A percentile compares a stretch with the other conserved stretches of the same genome.
Evolutionary conservation across 1,140 invertebrate species (phyloP).

Genomic region (Drosophila nigrodunni): DNA sequence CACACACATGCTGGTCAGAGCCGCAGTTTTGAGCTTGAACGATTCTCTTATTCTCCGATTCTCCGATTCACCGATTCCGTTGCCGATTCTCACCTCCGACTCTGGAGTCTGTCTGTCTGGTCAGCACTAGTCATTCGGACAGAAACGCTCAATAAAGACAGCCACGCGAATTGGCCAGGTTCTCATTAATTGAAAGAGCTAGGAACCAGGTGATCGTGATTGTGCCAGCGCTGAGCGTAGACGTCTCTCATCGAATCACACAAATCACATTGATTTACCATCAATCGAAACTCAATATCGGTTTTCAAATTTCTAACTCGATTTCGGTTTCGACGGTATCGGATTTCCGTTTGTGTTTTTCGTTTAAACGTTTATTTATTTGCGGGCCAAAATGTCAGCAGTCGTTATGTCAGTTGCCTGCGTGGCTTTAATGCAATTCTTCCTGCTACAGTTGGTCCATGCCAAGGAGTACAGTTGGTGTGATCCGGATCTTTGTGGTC

Average conservation of each 20-base stretch:
- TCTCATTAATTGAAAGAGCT: constrained; percentile 60
- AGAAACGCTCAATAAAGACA: constrained; percentile 80
- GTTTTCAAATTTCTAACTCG: constrained; percentile 9
- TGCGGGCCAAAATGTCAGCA: constrained; percentile 40
- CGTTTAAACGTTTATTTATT: constrained; percentile 6
- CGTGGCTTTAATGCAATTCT: constrained; percentile 53
- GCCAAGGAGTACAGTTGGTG: constrained; percentile 69
- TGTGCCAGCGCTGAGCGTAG: constrained; percentile 5
- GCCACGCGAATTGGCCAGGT: constrained; percentile 67
- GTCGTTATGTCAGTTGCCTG: constrained; percentile 26
- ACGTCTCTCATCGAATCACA: not conserved
- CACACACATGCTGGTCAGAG: constrained; percentile 24
- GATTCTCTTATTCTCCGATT: constrained; percentile 33
- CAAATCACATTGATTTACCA: constrained; percentile 42
- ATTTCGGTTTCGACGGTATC: not conserved
- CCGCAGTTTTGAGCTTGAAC: no score
- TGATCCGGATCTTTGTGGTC: constrained; percentile 64
- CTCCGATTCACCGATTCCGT: constrained; percentile 9
- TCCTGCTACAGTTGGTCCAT: constrained; percentile 45
- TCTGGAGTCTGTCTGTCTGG: constrained; percentile 63
- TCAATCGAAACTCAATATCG: constrained; percentile 8
- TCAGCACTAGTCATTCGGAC: constrained; percentile 67
- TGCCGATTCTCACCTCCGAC: constrained; percentile 13
- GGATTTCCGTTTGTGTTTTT: not conserved
- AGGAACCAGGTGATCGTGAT: constrained; percentile 10